Evolutionary conservation across 2,797 vertebrate species (phyloP).

Genomic region (Bovichtus variegatus): DNA sequence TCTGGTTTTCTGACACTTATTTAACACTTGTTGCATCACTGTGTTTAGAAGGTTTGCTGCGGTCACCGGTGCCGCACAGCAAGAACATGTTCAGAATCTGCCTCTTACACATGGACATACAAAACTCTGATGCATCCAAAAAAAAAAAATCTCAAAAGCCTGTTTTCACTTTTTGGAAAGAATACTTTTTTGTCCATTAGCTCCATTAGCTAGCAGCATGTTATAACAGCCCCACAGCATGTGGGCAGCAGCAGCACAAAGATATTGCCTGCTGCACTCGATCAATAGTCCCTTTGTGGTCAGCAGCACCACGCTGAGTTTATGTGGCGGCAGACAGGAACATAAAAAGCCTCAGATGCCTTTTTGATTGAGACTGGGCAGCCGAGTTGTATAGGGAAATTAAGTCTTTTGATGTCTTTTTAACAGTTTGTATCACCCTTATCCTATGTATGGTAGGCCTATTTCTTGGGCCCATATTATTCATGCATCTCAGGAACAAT

Average conservation of each 20-base stretch:
- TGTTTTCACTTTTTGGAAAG: conserved; percentile 25
- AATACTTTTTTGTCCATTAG: conserved; percentile 28
- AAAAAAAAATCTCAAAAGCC: conserved; percentile 3
- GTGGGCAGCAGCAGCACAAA: conserved; percentile 48
- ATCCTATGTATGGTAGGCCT: conserved; percentile 25
- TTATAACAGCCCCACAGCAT: conserved; percentile 50
- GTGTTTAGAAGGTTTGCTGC: conserved; percentile 11
- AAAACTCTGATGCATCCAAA: conserved; percentile 6
- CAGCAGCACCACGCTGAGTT: conserved; percentile 60
- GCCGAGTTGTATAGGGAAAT: conserved; percentile 39
- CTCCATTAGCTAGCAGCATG: conserved; percentile 59
- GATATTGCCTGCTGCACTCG: conserved; percentile 60
- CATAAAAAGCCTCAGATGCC: conserved; percentile 59
- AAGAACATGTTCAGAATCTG: neutral
- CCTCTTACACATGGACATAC: neutral
- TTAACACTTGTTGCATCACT: conserved; percentile 2
- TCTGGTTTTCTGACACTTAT: conserved; percentile 26
- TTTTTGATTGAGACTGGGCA: conserved; percentile 49
- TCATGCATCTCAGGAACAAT: conserved; percentile 26
- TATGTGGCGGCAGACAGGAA: conserved; percentile 60
- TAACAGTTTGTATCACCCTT: conserved; percentile 34
- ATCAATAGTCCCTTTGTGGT: conserved; percentile 76
- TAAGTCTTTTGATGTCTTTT: conserved; percentile 22
- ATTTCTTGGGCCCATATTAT: conserved; percentile 35
- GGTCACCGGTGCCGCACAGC: conserved; percentile 14